These are phyloP conservation scores for Campaea margaritaria DNA, from an alignment of 2,888 invertebrate genomes.

Conservation along the genomic window DNA sequence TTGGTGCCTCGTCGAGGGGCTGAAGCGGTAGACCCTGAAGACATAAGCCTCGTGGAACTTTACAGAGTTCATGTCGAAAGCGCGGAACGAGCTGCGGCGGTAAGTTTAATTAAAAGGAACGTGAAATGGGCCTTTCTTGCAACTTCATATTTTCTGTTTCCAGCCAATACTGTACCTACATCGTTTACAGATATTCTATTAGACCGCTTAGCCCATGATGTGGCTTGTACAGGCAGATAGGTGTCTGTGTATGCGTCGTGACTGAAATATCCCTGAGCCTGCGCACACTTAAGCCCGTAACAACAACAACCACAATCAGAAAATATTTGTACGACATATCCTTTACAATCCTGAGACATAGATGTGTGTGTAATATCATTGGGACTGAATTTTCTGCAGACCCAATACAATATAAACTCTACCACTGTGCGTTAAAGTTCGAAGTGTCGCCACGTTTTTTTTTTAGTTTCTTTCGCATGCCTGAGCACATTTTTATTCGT, in stretches of 20 bases:
- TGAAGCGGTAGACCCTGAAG: slow-evolving; percentile 95
- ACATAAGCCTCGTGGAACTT: slow-evolving; percentile 94
- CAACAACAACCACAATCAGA: too few species aligned
- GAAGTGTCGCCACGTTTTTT: slow-evolving; percentile 5
- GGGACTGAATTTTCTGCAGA: not conserved
- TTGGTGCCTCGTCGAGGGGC: slow-evolving; percentile 96
- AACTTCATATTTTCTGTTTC: too few species aligned
- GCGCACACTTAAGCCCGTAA: too few species aligned
- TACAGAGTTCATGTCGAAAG: slow-evolving; percentile 92
- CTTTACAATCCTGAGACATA: slow-evolving; percentile 1
- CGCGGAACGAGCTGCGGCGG: slow-evolving; percentile 90
- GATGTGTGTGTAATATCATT: not conserved
- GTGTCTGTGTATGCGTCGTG: not conserved
- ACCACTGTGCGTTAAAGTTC: slow-evolving; percentile 8
- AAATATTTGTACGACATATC: not conserved
- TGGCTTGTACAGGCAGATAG: too few species aligned
- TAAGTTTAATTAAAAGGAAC: too few species aligned
- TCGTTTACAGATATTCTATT: too few species aligned
- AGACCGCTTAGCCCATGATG: too few species aligned
- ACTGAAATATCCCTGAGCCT: too few species aligned
- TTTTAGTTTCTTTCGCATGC: slow-evolving; percentile 36
- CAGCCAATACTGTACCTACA: too few species aligned
- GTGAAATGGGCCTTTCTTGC: too few species aligned
- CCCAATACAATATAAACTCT: slow-evolving; percentile 12
- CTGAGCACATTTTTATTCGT: slow-evolving; percentile 34